Evolutionary conservation across 2,113 vertebrate genomes (phyloP), one percentile per base, ranked within the genome.

Genomic region (Dendropsophus ebraccatus): DNA sequence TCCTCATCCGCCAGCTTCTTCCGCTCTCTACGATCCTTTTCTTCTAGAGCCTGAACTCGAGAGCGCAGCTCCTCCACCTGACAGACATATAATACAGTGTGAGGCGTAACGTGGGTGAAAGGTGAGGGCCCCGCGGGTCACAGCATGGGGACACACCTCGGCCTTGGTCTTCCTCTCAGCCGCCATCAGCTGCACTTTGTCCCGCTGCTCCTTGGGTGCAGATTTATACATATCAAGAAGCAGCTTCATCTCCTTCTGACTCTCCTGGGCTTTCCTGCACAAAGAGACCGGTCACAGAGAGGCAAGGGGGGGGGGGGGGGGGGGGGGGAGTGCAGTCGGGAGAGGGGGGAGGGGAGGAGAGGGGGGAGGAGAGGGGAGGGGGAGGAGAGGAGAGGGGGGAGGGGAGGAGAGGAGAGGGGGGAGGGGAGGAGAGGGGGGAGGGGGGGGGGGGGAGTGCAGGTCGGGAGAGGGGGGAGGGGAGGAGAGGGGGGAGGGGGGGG

Each of bases 101-200:
- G 41, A 41, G 41, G 8, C 8, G 4, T 41, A 41, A 8, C n/a
- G n/a, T n/a, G 41, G 25, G 6, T 11, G n/a, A n/a, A 8, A n/a
- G n/a, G n/a, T n/a, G n/a, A n/a, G n/a, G n/a, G n/a, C n/a, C n/a
- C n/a, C n/a, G n/a, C n/a, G n/a, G n/a, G n/a, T n/a, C n/a, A n/a
- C n/a, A n/a, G n/a, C n/a, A n/a, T n/a, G n/a, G n/a, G 11, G 2
- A 45, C n/a, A 9, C 82, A 97, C 97, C 96, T 98, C 97, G 0
- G 96, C 97, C 91, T 97, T 97, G 84, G 97, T 95, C 89, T 97
- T 97, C 60, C 95, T 94, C 84, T 98, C 97, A 0, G 97, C 97
- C 0, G 97, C 97, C 97, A 98, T 98, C 8, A 98, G 96, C 90
- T 97, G 96, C 88, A 98, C 97, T 91, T 97, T 98, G 90, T 98